Percentiles rank a stretch among this genome's conserved stretches.
phyloP scores from a whole-genome alignment of 2,797 vertebrate genomes.

The Harpagifer antarcticus region DNA sequence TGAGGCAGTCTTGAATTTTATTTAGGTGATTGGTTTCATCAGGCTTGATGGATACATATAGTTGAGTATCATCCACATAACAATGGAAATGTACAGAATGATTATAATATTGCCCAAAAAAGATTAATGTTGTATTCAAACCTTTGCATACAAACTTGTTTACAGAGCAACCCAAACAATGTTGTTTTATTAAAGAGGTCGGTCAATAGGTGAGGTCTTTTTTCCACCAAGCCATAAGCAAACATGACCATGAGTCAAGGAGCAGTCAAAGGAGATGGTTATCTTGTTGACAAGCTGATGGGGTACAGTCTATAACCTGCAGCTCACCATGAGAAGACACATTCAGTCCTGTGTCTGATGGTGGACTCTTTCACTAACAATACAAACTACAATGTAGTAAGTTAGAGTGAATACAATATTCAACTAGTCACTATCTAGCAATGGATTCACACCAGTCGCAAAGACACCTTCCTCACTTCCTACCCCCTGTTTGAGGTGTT shows the following conservation, averaged over 20 bases:
- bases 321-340: no score
- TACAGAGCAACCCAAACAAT: background rate
- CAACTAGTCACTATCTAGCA: no score
- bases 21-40: no score
- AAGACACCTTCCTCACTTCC: no score
- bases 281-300: background rate
- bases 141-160: background rate
- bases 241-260: background rate
- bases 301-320: no score
- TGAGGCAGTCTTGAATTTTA: no score
- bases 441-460: no score
- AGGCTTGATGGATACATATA: no score
- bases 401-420: background rate
- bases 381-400: background rate
- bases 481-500: no score
- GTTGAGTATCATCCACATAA: no score
- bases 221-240: background rate
- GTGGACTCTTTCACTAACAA: background rate
- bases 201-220: background rate
- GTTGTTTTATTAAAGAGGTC: background rate
- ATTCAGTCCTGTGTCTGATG: no score
- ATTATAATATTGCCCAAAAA: background rate
- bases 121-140: background rate
- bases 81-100: no score
- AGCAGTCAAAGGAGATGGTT: background rate